phyloP scores from a whole-genome alignment of 2,113 vertebrate species.

The Sus scrofa region DNA sequence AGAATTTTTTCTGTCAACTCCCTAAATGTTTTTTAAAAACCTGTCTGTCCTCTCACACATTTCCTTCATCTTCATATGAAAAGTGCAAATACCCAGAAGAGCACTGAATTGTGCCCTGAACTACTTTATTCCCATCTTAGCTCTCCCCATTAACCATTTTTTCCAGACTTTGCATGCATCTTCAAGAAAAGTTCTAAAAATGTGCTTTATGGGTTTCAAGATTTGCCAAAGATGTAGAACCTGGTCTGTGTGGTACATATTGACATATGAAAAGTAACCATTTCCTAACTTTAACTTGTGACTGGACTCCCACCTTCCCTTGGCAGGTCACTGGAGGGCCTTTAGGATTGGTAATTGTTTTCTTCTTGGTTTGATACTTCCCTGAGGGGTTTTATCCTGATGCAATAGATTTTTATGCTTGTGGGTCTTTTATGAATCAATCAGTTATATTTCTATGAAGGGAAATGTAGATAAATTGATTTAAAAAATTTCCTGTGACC shows the following conservation, averaged over 20 bases:
- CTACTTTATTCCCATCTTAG: accelerated
- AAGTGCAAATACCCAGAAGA: neutral
- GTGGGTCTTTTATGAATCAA: no score
- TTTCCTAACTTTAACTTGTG: no score
- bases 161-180: accelerated
- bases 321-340: accelerated
- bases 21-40: neutral
- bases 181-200: neutral
- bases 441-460: no score
- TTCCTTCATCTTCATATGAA: neutral
- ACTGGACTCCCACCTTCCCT: no score
- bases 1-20: neutral
- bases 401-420: neutral
- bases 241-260: neutral
- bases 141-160: neutral
- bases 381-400: neutral
- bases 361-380: no score
- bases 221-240: neutral
- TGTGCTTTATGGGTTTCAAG: neutral
- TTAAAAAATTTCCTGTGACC: no score
- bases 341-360: neutral
- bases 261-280: neutral
- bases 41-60: accelerated
- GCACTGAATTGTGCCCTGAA: accelerated
- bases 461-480: no score